Percentiles rank a stretch among this genome's conserved stretches.
Evolutionary conservation across 2,888 invertebrate genomes (phyloP).

Genomic region (Acrobasis consociella): DNA sequence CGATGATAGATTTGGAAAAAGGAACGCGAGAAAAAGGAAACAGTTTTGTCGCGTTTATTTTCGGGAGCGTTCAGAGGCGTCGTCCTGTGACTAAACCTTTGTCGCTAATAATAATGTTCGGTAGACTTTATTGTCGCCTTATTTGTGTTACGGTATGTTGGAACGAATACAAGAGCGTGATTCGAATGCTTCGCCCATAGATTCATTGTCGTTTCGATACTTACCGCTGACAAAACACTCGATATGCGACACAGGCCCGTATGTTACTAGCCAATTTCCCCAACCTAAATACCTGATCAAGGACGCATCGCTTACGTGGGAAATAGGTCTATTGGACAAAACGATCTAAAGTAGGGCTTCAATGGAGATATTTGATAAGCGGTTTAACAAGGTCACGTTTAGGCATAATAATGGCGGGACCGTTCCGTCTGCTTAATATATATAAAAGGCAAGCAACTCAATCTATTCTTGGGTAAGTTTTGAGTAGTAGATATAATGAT

Average conservation of each 20-base stretch:
- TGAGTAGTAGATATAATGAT: neutral
- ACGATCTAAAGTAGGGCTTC: constrained; percentile 6
- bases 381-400: neutral
- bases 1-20: constrained; percentile 32
- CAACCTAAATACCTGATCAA: constrained; percentile 74
- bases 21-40: constrained; percentile 33
- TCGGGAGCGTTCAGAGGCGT: constrained; percentile 45
- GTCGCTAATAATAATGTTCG: constrained; percentile 63
- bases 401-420: neutral
- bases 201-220: constrained; percentile 62
- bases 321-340: constrained; percentile 37
- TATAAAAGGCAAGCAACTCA: too few relatives aligned
- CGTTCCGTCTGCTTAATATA: neutral
- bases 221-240: constrained; percentile 67
- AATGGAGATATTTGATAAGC: neutral
- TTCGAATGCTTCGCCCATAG: constrained; percentile 61
- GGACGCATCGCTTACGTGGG: constrained; percentile 57
- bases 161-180: constrained; percentile 76
- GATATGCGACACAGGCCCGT: constrained; percentile 63
- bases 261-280: constrained; percentile 67
- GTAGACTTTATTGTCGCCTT: constrained; percentile 66
- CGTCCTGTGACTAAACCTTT: constrained; percentile 64
- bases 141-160: constrained; percentile 79
- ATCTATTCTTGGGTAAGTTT: too few relatives aligned
- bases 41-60: constrained; percentile 22